Conservation (phyloP, 2,113 vertebrate species). For the Meles meles region DNA sequence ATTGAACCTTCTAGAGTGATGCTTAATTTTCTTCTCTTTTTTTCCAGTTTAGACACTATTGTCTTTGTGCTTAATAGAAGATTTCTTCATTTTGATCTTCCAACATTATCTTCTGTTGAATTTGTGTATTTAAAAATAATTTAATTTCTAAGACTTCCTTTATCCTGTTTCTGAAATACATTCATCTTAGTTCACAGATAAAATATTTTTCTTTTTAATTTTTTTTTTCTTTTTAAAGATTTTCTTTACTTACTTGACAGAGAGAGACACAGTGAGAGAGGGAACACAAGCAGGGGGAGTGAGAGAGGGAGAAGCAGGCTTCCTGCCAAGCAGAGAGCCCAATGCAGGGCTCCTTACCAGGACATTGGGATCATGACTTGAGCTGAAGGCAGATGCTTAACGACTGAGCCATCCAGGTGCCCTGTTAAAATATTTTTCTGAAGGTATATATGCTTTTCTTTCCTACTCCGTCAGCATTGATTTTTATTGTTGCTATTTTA, state of each 20-base stretch:
- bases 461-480: neutral
- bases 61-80: neutral
- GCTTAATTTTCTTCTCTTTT: neutral
- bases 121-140: neutral
- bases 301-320: no score
- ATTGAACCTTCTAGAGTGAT: neutral
- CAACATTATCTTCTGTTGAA: neutral
- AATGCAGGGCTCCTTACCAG: no score
- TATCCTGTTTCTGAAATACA: neutral
- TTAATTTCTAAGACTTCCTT: neutral
- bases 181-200: neutral
- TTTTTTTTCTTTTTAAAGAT: no score
- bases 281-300: no score
- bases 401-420: no score
- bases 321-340: no score
- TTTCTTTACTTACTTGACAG: no score
- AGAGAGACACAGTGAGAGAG: no score
- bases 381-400: no score
- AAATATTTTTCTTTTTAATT: neutral
- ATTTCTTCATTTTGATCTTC: neutral
- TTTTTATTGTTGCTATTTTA: neutral
- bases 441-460: neutral
- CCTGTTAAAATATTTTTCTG: neutral
- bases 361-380: no score
- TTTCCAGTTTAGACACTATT: neutral